Evolutionary conservation across 1,140 invertebrate species (phyloP).

Genomic region (Conus ventricosus): DNA sequence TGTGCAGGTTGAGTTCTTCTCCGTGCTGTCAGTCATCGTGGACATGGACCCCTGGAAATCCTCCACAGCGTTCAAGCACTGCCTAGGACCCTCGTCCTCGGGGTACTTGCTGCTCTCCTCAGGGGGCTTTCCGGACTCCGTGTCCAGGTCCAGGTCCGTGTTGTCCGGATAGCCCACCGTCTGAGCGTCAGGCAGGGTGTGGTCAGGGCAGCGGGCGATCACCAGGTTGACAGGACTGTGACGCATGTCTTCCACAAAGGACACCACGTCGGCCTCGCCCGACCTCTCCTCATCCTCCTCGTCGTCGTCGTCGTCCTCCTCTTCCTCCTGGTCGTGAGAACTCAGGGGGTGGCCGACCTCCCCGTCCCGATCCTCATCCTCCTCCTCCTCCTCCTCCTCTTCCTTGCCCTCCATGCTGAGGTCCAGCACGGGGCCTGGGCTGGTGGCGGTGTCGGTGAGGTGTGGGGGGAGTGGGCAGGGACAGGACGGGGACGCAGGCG

Average conservation of each 20-base stretch:
- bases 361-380: background rate
- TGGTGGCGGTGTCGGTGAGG: slow-evolving; percentile 32
- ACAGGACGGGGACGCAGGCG: background rate
- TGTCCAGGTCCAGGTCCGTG: background rate
- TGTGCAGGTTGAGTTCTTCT: background rate
- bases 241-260: background rate
- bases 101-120: background rate
- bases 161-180: background rate
- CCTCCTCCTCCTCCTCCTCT: slow-evolving; percentile 7
- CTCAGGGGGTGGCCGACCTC: no score
- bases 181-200: background rate
- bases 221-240: slow-evolving; percentile 8
- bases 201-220: background rate
- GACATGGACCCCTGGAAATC: no score
- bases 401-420: background rate
- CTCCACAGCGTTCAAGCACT: no score
- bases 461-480: background rate
- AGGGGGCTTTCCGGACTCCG: background rate
- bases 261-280: background rate
- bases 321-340: no score
- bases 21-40: no score
- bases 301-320: background rate
- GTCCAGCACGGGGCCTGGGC: slow-evolving; percentile 27
- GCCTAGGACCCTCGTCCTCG: background rate
- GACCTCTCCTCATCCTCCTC: background rate